Percentiles rank a stretch among this genome's conserved stretches.
Conservation (phyloP, 1,140 invertebrate genomes). For the Sweltsa coloradensis region DNA sequence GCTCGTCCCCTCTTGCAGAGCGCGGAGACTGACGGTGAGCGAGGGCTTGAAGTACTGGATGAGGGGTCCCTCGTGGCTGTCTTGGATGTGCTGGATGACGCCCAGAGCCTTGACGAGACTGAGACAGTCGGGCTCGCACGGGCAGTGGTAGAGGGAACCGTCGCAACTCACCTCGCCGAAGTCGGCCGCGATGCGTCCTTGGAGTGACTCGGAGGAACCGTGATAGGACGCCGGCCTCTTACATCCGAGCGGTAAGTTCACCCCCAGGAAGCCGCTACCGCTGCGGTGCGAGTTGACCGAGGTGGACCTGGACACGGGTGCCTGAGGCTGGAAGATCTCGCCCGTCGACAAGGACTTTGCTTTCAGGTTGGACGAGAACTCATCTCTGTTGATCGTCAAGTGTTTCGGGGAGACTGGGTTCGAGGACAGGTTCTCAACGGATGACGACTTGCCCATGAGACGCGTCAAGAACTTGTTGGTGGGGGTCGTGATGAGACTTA, state of each 20-base stretch:
- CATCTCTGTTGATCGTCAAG: conserved; percentile 11
- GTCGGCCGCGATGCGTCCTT: conserved; percentile 7
- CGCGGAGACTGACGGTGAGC: conserved; percentile 2
- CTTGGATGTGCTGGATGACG: conserved; percentile 21
- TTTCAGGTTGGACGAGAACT: conserved; percentile 20
- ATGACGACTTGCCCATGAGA: conserved; percentile 28
- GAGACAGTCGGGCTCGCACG: conserved; percentile 12
- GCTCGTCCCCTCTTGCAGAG: neutral
- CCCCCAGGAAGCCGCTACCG: neutral
- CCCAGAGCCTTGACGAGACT: conserved; percentile 8
- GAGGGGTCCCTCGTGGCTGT: conserved; percentile 22
- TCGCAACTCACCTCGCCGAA: neutral
- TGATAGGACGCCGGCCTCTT: conserved; percentile 20
- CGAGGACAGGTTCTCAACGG: conserved; percentile 28
- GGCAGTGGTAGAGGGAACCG: conserved; percentile 13
- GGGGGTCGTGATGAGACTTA: conserved; percentile 9
- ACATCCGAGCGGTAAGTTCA: neutral
- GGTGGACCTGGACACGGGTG: neutral
- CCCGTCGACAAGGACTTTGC: conserved; percentile 25
- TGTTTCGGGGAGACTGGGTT: no score
- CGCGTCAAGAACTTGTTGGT: conserved; percentile 32
- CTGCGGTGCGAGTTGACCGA: neutral
- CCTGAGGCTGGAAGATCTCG: conserved; percentile 23
- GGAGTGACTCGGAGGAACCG: conserved; percentile 23
- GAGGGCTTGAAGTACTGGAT: conserved; percentile 22